Conservation (phyloP, 2,888 invertebrate genomes). For the Flexamia atlantica region DNA sequence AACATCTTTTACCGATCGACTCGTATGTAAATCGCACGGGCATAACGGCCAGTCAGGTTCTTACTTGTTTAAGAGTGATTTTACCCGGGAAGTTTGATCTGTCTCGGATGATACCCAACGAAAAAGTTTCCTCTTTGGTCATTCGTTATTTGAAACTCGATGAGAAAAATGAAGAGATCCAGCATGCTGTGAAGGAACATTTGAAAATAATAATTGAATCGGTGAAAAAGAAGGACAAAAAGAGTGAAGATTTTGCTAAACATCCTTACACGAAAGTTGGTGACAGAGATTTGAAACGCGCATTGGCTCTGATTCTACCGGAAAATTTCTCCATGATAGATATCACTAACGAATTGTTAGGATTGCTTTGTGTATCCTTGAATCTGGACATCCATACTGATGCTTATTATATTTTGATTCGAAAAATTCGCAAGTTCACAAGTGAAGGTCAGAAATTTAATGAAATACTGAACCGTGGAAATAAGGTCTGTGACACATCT, state of each 20-base stretch:
- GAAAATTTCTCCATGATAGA: conserved; percentile 37
- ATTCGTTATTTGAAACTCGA: conserved; percentile 36
- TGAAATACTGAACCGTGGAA: conserved; percentile 19
- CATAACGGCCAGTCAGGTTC: not conserved
- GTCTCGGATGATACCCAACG: conserved; percentile 29
- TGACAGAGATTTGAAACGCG: conserved; percentile 13
- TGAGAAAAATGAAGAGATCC: not conserved
- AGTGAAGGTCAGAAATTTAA: conserved; percentile 41
- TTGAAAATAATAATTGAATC: conserved; percentile 43
- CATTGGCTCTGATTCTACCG: not conserved
- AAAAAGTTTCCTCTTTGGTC: conserved; percentile 39
- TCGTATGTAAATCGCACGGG: not conserved
- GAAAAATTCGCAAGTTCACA: conserved; percentile 35
- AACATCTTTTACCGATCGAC: not conserved
- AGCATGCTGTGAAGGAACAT: not conserved
- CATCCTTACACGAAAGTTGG: conserved; percentile 27
- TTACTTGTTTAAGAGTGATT: conserved; percentile 39
- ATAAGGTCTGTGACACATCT: not conserved
- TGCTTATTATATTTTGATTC: conserved; percentile 3
- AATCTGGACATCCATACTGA: conserved; percentile 1
- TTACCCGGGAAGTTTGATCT: conserved; percentile 43
- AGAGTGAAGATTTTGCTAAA: not conserved
- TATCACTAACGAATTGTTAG: conserved; percentile 29
- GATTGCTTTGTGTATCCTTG: conserved; percentile 2
- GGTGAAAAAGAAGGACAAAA: conserved; percentile 20